phyloP scores from a whole-genome alignment of 2,888 invertebrate genomes.

The Octodonta nipae region DNA sequence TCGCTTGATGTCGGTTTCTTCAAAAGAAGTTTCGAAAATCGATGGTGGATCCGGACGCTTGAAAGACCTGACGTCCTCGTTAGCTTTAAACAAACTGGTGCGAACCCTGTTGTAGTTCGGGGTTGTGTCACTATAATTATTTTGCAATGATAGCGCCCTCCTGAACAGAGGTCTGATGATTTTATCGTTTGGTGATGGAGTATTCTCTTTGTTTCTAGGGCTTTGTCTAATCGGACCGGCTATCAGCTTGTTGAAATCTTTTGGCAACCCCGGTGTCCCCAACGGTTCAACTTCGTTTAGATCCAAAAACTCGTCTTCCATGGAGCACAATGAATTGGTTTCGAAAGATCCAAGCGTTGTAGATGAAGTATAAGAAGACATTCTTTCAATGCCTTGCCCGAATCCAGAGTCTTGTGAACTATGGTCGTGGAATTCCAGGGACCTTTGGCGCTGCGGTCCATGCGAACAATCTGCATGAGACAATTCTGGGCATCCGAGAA shows the following conservation, averaged over 20 bases:
- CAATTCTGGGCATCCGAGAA: constrained; percentile 17
- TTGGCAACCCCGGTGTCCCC: constrained; percentile 38
- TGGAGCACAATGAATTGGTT: constrained; percentile 43
- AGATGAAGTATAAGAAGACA: constrained; percentile 24
- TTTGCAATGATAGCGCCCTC: constrained; percentile 39
- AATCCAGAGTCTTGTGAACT: constrained; percentile 49
- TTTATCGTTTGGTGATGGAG: constrained; percentile 29
- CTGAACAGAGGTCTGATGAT: constrained; percentile 35
- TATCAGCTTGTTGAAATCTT: constrained; percentile 45
- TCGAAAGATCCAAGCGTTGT: constrained; percentile 33
- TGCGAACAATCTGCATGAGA: constrained; percentile 20
- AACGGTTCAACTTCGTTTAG: constrained; percentile 46
- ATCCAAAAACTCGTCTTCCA: constrained; percentile 53
- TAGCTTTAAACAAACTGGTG: constrained; percentile 38
- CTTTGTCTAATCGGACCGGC: constrained; percentile 36
- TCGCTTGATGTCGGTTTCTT: constrained; percentile 31
- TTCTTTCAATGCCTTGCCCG: constrained; percentile 31
- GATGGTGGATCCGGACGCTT: constrained; percentile 57
- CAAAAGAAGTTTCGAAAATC: constrained; percentile 26
- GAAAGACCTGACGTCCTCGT: constrained; percentile 32
- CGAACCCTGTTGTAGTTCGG: constrained; percentile 35
- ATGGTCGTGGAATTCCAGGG: constrained; percentile 41
- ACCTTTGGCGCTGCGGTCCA: constrained; percentile 27
- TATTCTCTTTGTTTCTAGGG: constrained; percentile 13
- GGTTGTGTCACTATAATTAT: constrained; percentile 19